Conservation (phyloP, 2,888 invertebrate species). For the Dione juno region DNA sequence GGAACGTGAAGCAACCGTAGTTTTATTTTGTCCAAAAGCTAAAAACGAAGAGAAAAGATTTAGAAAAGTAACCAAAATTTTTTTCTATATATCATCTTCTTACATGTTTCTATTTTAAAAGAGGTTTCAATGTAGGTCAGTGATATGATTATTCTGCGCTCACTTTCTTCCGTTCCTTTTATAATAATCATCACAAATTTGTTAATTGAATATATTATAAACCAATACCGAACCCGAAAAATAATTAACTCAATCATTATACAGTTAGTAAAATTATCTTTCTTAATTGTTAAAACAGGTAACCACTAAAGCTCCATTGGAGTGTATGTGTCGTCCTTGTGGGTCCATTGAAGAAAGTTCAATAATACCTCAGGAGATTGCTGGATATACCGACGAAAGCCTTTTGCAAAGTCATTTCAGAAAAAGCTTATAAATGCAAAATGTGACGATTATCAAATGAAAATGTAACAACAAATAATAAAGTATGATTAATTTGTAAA, state of each 20-base stretch:
- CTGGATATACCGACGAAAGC: conserved; percentile 92
- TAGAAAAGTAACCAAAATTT: conserved; percentile 85
- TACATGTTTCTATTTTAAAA: no score
- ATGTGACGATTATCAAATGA: background rate
- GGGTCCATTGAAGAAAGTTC: conserved; percentile 94
- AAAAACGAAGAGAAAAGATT: conserved; percentile 93
- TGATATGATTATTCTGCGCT: no score
- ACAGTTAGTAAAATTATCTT: no score
- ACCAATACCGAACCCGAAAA: no score
- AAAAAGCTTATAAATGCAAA: conserved; percentile 83
- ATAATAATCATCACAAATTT: no score
- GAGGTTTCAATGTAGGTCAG: no score
- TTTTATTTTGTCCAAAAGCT: conserved; percentile 94
- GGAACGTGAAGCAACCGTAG: conserved; percentile 94
- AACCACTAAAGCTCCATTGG: conserved; percentile 95
- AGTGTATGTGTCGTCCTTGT: conserved; percentile 97
- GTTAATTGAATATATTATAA: no score
- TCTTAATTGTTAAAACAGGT: conserved; percentile 79
- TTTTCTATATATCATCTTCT: background rate
- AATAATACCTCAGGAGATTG: conserved; percentile 94
- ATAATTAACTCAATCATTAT: no score
- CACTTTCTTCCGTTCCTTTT: no score
- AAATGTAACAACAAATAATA: background rate
- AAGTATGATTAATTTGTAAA: conserved; percentile 6
- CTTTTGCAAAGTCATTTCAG: conserved; percentile 91